phyloP scores from a whole-genome alignment of 2,797 vertebrate genomes.

The Myotis pilosus region DNA sequence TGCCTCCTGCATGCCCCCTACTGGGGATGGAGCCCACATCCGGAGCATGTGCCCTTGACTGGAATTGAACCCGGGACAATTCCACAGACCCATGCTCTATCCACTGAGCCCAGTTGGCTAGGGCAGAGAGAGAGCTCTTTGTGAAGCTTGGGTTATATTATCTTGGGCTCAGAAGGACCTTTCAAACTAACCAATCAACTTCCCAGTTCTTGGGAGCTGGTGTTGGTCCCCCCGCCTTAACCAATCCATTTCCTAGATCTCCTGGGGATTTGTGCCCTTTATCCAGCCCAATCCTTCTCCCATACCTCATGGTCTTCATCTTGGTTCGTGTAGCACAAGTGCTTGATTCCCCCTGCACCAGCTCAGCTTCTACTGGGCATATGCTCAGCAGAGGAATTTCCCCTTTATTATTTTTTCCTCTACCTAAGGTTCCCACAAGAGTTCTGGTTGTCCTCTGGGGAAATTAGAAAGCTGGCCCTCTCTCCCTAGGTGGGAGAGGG shows the following conservation, averaged over 20 bases:
- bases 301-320: not conserved
- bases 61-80: too few relatives aligned
- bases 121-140: not conserved
- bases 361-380: not conserved
- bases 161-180: not conserved
- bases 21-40: too few relatives aligned
- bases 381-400: not conserved
- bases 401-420: not conserved
- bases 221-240: not conserved
- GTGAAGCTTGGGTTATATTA: not conserved
- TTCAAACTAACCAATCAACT: not conserved
- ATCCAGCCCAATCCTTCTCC: not conserved
- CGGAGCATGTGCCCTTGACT: too few relatives aligned
- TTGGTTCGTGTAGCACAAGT: not conserved
- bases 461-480: not conserved
- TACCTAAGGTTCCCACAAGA: not conserved
- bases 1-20: too few relatives aligned
- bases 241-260: not conserved
- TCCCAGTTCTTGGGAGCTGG: not conserved
- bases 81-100: too few relatives aligned
- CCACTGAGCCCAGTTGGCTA: too few relatives aligned
- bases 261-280: not conserved
- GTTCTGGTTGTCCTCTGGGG: not conserved
- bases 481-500: not conserved
- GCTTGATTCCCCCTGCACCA: too few relatives aligned